These are phyloP conservation scores for Ostrea denselamellosa DNA, from an alignment of 1,140 invertebrate species.

Conservation along the genomic window DNA sequence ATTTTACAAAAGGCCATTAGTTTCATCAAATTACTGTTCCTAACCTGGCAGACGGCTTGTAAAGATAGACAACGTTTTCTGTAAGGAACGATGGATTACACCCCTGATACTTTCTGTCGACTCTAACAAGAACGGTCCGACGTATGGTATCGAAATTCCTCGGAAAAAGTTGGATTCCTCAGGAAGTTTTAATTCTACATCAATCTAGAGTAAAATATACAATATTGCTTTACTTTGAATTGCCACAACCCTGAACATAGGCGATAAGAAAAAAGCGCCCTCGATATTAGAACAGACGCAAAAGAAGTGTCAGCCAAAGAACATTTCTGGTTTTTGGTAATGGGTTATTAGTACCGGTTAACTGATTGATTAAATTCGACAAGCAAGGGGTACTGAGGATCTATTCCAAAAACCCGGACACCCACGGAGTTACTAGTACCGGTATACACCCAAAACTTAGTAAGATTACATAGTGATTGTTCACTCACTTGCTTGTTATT, in stretches of 20 bases:
- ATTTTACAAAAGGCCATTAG: background rate
- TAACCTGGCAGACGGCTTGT: constrained; percentile 2
- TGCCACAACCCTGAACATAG: too few relatives aligned
- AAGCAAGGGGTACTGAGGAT: too few relatives aligned
- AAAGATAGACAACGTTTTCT: background rate
- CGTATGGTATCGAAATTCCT: background rate
- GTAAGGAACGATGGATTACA: background rate
- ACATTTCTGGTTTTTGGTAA: too few relatives aligned
- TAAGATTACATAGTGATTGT: background rate
- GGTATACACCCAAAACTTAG: background rate
- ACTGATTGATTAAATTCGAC: too few relatives aligned
- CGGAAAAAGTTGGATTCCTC: background rate
- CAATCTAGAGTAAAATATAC: background rate
- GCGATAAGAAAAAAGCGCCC: too few relatives aligned
- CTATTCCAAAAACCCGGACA: too few relatives aligned
- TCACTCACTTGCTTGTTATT: constrained; percentile 47
- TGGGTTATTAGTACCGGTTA: too few relatives aligned
- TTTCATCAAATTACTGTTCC: background rate
- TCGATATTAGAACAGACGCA: too few relatives aligned
- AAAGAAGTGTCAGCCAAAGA: too few relatives aligned
- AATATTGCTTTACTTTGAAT: background rate
- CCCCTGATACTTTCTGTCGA: background rate
- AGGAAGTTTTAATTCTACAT: constrained; percentile 4
- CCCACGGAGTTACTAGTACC: too few relatives aligned
- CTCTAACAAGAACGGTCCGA: constrained; percentile 1